These are phyloP conservation scores for Oryzias melastigma DNA, from an alignment of 2,113 vertebrate genomes.

Conservation along the genomic window DNA sequence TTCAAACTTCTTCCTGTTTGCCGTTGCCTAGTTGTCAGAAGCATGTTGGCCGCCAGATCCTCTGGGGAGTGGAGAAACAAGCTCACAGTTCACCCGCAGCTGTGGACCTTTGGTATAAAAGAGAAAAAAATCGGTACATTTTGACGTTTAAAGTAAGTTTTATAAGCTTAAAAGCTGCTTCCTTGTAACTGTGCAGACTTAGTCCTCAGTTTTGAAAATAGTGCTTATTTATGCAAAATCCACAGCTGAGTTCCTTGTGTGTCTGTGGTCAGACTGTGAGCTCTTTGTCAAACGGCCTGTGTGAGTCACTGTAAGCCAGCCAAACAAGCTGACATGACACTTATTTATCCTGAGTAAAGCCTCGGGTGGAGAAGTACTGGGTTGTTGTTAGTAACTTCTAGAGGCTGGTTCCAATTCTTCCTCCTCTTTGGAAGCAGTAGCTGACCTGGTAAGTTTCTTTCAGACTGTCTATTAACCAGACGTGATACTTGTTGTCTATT, in stretches of 20 bases:
- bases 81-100: background rate
- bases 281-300: slow-evolving; percentile 41
- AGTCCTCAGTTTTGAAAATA: background rate
- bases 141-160: background rate
- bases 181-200: background rate
- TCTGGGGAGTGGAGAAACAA: slow-evolving; percentile 8
- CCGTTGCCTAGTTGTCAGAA: slow-evolving; percentile 58
- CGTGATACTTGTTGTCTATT: background rate
- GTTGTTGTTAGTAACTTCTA: slow-evolving; percentile 32
- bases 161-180: background rate
- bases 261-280: slow-evolving; percentile 33
- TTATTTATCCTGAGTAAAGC: slow-evolving; percentile 54
- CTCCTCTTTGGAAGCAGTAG: slow-evolving; percentile 10
- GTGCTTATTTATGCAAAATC: background rate
- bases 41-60: slow-evolving; percentile 45
- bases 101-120: slow-evolving; percentile 37
- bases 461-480: too few relatives aligned
- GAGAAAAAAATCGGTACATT: background rate
- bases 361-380: slow-evolving; percentile 19
- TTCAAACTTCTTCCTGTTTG: slow-evolving; percentile 64
- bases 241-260: slow-evolving; percentile 3
- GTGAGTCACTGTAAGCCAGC: slow-evolving; percentile 50
- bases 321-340: slow-evolving; percentile 61
- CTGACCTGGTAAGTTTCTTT: slow-evolving; percentile 31
- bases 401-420: slow-evolving; percentile 19